These are phyloP conservation scores for Thomomys bottae DNA, from an alignment of 2,113 vertebrate species.

Conservation along the genomic window DNA sequence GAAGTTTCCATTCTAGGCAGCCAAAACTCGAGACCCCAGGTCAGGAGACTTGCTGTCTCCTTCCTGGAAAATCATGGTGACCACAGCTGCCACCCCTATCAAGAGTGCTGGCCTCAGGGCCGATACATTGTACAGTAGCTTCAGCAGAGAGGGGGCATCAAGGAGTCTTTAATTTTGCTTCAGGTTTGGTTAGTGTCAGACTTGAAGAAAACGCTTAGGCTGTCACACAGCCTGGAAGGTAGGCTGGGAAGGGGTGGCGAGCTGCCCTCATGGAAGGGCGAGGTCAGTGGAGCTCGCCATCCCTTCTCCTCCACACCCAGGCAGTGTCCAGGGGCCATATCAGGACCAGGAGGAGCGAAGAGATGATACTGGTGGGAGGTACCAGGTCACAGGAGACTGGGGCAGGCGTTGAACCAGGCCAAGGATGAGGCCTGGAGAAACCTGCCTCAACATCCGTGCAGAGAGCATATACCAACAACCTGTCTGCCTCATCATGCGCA, in stretches of 20 bases:
- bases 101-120: not conserved
- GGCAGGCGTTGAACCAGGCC: not conserved
- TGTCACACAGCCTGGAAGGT: not conserved
- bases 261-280: not conserved
- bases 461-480: too few relatives aligned
- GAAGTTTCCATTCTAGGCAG: not conserved
- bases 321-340: not conserved
- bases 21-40: not conserved
- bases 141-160: not conserved
- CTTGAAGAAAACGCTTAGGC: not conserved
- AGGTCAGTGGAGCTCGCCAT: not conserved
- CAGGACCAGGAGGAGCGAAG: not conserved
- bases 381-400: not conserved
- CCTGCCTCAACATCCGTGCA: not conserved
- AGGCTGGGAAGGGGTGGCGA: too few relatives aligned
- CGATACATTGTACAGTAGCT: not conserved
- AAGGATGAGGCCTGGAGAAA: not conserved
- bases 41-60: not conserved
- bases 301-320: not conserved
- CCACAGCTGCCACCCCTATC: not conserved
- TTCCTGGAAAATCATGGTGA: not conserved
- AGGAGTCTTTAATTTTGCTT: not conserved
- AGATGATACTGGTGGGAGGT: not conserved
- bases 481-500: not conserved
- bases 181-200: not conserved